A percentile compares a stretch with the other conserved stretches of the same genome.
Evolutionary conservation across 2,888 invertebrate genomes (phyloP).

Genomic region (Nebria brevicollis): DNA sequence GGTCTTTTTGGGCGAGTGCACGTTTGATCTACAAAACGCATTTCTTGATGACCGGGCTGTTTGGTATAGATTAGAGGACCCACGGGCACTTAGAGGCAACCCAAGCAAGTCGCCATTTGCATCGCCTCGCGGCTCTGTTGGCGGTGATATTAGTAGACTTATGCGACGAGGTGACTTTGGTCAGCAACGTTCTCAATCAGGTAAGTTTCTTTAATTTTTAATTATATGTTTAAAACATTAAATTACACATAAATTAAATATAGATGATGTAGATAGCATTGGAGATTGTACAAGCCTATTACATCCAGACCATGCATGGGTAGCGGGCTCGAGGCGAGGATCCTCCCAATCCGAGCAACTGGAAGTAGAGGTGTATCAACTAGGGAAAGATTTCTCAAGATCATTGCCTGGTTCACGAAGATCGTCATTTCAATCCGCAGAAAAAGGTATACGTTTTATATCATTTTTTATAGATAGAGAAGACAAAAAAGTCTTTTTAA

Average conservation of each 20-base stretch:
- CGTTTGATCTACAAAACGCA: conserved; percentile 83
- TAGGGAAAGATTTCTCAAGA: conserved; percentile 86
- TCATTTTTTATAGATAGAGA: too few relatives aligned
- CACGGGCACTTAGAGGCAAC: conserved; percentile 70
- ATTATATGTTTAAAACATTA: neutral
- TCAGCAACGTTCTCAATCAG: conserved; percentile 78
- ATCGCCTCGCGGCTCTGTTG: conserved; percentile 82
- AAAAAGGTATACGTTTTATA: conserved; percentile 61
- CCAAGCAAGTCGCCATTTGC: conserved; percentile 77
- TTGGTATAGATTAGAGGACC: conserved; percentile 90
- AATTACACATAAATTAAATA: neutral
- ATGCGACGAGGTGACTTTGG: conserved; percentile 78
- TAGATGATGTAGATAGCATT: conserved; percentile 77
- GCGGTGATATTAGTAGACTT: conserved; percentile 71
- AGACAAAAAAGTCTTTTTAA: too few relatives aligned
- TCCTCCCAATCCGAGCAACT: conserved; percentile 91
- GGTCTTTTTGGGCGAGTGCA: conserved; percentile 83
- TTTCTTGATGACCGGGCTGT: conserved; percentile 88
- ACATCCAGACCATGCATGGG: conserved; percentile 88
- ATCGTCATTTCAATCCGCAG: conserved; percentile 81
- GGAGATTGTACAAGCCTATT: conserved; percentile 79
- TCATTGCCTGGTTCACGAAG: conserved; percentile 86
- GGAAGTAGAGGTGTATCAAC: conserved; percentile 81
- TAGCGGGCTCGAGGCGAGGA: conserved; percentile 77
- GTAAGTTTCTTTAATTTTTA: conserved; percentile 55